phyloP scores from a whole-genome alignment of 2,113 vertebrate species.

The Globicephala melas region DNA sequence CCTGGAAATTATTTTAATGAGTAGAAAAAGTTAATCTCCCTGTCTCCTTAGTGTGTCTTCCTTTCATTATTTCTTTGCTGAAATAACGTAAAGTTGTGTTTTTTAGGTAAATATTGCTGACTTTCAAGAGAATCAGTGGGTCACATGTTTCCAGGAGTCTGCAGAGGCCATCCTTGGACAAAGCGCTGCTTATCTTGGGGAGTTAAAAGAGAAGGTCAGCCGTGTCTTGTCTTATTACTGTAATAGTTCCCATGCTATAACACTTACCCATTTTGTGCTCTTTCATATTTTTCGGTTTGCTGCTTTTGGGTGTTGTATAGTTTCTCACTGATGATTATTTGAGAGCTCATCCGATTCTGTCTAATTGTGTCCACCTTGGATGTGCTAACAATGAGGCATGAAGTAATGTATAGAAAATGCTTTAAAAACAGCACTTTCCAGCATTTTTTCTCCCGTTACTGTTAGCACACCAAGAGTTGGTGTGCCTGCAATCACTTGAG shows the following conservation, averaged over 20 bases:
- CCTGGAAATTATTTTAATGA: not conserved
- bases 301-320: not conserved
- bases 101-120: constrained; percentile 94
- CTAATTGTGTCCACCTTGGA: not conserved
- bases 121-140: constrained; percentile 95
- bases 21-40: not conserved
- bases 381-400: not conserved
- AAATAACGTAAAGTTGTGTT: constrained; percentile 40
- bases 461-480: not conserved
- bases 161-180: constrained; percentile 95
- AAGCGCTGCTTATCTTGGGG: constrained; percentile 91
- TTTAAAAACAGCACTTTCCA: not conserved
- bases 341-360: not conserved
- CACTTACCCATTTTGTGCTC: not conserved
- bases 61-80: constrained; percentile 34
- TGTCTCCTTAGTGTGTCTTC: not conserved
- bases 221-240: not conserved
- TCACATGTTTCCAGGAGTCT: constrained; percentile 96
- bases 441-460: not conserved
- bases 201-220: constrained; percentile 94
- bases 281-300: not conserved
- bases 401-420: not conserved
- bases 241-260: not conserved
- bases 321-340: not conserved
- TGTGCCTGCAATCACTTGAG: not conserved